Percentiles rank a stretch among this genome's conserved stretches.
Conservation (phyloP, 2,888 invertebrate species). For the Macrophya annulata region DNA sequence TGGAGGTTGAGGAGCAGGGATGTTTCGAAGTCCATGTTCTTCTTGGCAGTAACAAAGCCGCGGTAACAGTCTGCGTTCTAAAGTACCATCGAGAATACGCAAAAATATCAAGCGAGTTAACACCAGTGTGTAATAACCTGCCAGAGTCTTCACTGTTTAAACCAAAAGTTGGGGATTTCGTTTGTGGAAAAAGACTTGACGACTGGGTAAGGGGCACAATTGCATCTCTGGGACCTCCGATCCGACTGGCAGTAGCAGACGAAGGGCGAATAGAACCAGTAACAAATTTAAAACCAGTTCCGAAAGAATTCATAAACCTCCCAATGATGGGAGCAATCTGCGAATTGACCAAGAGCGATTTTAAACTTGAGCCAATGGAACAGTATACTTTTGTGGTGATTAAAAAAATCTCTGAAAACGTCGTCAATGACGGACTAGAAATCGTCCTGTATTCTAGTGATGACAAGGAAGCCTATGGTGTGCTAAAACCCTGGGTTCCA, state of each 20-base stretch:
- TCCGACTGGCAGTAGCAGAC: constrained; percentile 69
- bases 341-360: constrained; percentile 55
- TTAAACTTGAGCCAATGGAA: constrained; percentile 41
- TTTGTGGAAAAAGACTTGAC: constrained; percentile 66
- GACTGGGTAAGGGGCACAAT: constrained; percentile 73
- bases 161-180: constrained; percentile 67
- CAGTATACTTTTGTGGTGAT: constrained; percentile 54
- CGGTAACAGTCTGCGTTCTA: constrained; percentile 58
- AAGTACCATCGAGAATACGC: background rate
- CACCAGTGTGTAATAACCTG: constrained; percentile 58
- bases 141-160: constrained; percentile 59
- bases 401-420: background rate
- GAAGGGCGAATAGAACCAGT: constrained; percentile 66
- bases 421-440: constrained; percentile 44
- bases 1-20: constrained; percentile 56
- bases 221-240: constrained; percentile 59
- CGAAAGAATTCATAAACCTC: constrained; percentile 62
- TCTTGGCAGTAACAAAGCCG: constrained; percentile 61
- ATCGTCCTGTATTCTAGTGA: background rate
- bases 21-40: constrained; percentile 60
- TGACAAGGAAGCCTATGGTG: constrained; percentile 51
- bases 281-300: constrained; percentile 63
- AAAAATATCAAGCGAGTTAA: constrained; percentile 38
- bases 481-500: constrained; percentile 68
- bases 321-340: constrained; percentile 65